Conservation (phyloP, 2,888 invertebrate species). For the Spatulosminthurus flaviceps region DNA sequence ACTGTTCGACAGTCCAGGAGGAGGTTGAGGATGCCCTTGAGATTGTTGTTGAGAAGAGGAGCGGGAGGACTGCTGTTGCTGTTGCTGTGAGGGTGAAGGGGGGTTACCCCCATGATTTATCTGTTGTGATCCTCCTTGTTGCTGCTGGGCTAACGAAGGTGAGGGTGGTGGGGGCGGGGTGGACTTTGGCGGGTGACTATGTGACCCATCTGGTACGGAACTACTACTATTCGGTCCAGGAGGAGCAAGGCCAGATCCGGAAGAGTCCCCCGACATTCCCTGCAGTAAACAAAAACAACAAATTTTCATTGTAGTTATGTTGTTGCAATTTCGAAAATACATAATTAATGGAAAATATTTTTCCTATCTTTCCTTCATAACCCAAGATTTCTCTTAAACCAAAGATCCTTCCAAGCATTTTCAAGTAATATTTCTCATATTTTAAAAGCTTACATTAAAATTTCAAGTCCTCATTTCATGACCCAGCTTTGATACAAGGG, state of each 20-base stretch:
- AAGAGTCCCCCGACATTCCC: slow-evolving; percentile 40
- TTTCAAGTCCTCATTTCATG: no score
- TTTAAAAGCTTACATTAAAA: no score
- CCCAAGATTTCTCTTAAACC: no score
- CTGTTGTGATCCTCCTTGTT: slow-evolving; percentile 47
- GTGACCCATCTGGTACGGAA: slow-evolving; percentile 50
- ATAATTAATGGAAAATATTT: no score
- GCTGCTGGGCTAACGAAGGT: slow-evolving; percentile 60
- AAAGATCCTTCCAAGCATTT: no score
- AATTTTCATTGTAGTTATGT: no score
- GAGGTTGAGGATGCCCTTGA: slow-evolving; percentile 38
- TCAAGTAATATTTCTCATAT: no score
- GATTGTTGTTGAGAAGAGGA: slow-evolving; percentile 52
- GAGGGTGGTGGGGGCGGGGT: slow-evolving; percentile 62
- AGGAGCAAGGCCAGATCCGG: slow-evolving; percentile 18
- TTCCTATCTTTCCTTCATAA: no score
- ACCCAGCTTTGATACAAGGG: no score
- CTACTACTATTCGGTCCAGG: slow-evolving; percentile 51
- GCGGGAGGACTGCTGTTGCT: slow-evolving; percentile 59
- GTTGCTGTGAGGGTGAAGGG: slow-evolving; percentile 56
- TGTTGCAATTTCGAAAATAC: no score
- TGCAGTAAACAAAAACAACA: slow-evolving; percentile 36
- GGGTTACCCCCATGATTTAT: slow-evolving; percentile 59
- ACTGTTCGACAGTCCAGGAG: slow-evolving; percentile 52
- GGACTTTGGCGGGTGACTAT: slow-evolving; percentile 60